Conservation (phyloP, 2,888 invertebrate species). For the Panopea generosa region DNA sequence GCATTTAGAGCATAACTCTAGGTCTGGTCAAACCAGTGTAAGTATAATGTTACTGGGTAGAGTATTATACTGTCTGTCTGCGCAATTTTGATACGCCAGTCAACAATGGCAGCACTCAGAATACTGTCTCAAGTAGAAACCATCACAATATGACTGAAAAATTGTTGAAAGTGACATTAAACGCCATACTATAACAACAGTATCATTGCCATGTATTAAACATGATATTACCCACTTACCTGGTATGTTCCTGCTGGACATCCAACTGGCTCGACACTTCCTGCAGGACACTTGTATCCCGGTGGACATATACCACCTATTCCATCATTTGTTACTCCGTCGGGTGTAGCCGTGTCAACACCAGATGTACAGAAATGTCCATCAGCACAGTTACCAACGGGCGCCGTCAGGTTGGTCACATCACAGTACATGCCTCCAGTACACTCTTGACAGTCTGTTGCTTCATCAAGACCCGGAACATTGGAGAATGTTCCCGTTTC, state of each 20-base stretch:
- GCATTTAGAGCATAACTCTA: too few species aligned
- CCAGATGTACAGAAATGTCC: slow-evolving; percentile 82
- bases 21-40: too few species aligned
- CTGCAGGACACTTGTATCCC: slow-evolving; percentile 79
- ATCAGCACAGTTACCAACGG: slow-evolving; percentile 75
- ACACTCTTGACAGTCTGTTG: slow-evolving; percentile 74
- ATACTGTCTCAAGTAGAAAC: too few species aligned
- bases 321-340: slow-evolving; percentile 80
- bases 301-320: slow-evolving; percentile 81
- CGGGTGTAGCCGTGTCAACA: slow-evolving; percentile 79
- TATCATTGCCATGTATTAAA: too few species aligned
- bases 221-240: slow-evolving; percentile 68
- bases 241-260: slow-evolving; percentile 82
- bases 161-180: too few species aligned
- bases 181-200: too few species aligned
- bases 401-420: slow-evolving; percentile 79
- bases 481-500: slow-evolving; percentile 82
- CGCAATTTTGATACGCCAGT: too few species aligned
- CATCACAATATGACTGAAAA: too few species aligned
- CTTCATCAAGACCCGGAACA: slow-evolving; percentile 73
- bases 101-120: too few species aligned
- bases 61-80: too few species aligned
- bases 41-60: too few species aligned
- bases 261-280: slow-evolving; percentile 73
- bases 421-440: slow-evolving; percentile 79